A percentile compares a stretch with the other conserved stretches of the same genome.
Conservation (phyloP, 2,797 vertebrate genomes). For the Sternotherus odoratus region DNA sequence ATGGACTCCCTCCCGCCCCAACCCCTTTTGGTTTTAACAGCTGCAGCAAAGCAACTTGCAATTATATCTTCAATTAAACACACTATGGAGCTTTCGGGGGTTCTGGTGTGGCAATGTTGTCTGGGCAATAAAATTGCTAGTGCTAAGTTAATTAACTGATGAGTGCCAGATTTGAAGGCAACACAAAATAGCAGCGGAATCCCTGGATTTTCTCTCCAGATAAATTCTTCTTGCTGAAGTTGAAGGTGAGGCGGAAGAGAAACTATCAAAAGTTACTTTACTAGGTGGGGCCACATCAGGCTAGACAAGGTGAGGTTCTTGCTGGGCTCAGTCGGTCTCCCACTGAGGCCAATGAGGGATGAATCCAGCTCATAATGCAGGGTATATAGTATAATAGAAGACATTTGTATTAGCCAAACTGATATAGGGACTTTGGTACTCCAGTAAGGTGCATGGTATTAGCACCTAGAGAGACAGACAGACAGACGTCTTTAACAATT, state of each 20-base stretch:
- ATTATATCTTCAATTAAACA: slow-evolving; percentile 68
- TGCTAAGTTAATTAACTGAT: slow-evolving; percentile 53
- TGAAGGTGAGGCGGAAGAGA: neutral
- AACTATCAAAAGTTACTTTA: neutral
- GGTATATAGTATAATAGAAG: neutral
- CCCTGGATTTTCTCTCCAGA: neutral
- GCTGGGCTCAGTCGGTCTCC: neutral
- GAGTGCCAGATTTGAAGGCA: slow-evolving; percentile 43
- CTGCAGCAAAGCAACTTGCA: slow-evolving; percentile 47
- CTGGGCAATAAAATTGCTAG: slow-evolving; percentile 7
- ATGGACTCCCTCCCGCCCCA: neutral
- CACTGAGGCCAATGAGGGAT: neutral
- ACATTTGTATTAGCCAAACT: neutral
- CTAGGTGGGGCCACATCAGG: neutral
- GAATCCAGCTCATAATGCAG: neutral
- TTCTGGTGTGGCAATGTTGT: slow-evolving; percentile 21
- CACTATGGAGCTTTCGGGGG: neutral
- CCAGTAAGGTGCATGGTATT: no score
- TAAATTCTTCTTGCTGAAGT: neutral
- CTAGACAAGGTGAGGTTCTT: neutral
- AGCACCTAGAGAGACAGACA: no score
- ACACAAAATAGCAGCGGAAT: slow-evolving; percentile 1
- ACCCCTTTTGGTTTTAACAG: slow-evolving; percentile 43
- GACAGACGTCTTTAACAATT: neutral
- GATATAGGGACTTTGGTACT: neutral